Evolutionary conservation across 2,113 vertebrate genomes (phyloP).

Genomic region (Beaufortia kweichowensis): DNA sequence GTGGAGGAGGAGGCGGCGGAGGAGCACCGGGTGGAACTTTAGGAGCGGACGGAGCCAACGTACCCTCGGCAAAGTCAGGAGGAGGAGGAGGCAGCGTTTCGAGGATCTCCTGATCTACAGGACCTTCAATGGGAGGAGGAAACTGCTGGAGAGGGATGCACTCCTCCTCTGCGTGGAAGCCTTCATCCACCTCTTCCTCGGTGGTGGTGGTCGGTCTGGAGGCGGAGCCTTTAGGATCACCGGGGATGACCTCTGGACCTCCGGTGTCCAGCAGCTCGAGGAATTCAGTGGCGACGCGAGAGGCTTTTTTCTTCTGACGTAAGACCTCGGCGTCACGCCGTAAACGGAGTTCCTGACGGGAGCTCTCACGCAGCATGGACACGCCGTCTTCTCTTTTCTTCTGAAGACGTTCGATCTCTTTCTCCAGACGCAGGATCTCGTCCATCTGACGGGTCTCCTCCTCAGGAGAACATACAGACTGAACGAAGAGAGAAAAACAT

Average conservation of each 20-base stretch:
- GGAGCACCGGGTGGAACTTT: slow-evolving; percentile 43
- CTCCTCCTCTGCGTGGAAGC: slow-evolving; percentile 84
- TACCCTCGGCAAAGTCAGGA: slow-evolving; percentile 73
- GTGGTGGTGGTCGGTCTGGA: slow-evolving; percentile 61
- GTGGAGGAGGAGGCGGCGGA: slow-evolving; percentile 48
- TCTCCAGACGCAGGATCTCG: slow-evolving; percentile 86
- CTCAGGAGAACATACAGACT: slow-evolving; percentile 59
- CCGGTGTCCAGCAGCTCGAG: slow-evolving; percentile 85
- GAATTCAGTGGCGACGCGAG: slow-evolving; percentile 84
- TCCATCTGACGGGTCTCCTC: slow-evolving; percentile 86
- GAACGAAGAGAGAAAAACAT: neutral
- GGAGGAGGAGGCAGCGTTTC: slow-evolving; percentile 75
- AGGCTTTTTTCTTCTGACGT: slow-evolving; percentile 85
- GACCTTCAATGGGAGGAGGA: slow-evolving; percentile 69
- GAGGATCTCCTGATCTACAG: slow-evolving; percentile 73
- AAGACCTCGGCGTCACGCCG: slow-evolving; percentile 85
- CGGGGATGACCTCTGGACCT: slow-evolving; percentile 55
- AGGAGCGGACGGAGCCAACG: slow-evolving; percentile 56
- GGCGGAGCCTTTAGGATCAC: slow-evolving; percentile 62
- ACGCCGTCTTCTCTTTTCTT: slow-evolving; percentile 84
- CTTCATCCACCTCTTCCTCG: slow-evolving; percentile 83
- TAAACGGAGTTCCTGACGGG: slow-evolving; percentile 81
- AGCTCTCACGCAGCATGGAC: slow-evolving; percentile 81
- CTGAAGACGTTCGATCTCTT: slow-evolving; percentile 88
- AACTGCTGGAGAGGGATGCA: slow-evolving; percentile 73